These are phyloP conservation scores for Molossus molossus DNA, from an alignment of 2,797 vertebrate genomes.

Conservation along the genomic window DNA sequence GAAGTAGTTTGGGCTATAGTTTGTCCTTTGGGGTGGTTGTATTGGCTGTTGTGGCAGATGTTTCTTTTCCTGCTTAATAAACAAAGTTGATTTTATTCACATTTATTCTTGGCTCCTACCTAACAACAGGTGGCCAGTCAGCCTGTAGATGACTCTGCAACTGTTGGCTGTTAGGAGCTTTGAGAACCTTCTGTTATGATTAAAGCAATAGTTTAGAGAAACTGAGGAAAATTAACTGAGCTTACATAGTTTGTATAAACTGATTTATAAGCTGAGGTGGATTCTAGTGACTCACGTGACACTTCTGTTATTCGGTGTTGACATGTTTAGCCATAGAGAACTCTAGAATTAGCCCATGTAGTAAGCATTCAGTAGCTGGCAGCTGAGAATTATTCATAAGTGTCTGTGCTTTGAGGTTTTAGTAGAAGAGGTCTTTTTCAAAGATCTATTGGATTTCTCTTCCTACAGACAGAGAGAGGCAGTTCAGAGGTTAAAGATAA, in stretches of 20 bases:
- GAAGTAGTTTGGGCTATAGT: neutral
- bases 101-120: constrained; percentile 80
- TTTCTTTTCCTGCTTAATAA: constrained; percentile 73
- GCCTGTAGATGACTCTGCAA: constrained; percentile 51
- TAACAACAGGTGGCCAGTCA: constrained; percentile 80
- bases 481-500: neutral
- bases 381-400: constrained; percentile 1
- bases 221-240: constrained; percentile 26
- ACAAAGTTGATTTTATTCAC: constrained; percentile 77
- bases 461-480: neutral
- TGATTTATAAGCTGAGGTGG: constrained; percentile 8
- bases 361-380: neutral
- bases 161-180: constrained; percentile 73
- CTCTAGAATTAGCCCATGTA: neutral
- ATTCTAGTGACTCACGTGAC: neutral
- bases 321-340: neutral
- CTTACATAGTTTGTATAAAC: neutral
- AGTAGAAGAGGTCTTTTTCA: neutral
- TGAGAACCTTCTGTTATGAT: constrained; percentile 75
- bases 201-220: constrained; percentile 42
- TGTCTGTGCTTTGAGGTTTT: constrained; percentile 43
- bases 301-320: neutral
- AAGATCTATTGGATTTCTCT: neutral
- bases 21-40: constrained; percentile 66
- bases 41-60: constrained; percentile 66